phyloP scores from a whole-genome alignment of 1,140 invertebrate species.

The Diplogasteroides magnus region DNA sequence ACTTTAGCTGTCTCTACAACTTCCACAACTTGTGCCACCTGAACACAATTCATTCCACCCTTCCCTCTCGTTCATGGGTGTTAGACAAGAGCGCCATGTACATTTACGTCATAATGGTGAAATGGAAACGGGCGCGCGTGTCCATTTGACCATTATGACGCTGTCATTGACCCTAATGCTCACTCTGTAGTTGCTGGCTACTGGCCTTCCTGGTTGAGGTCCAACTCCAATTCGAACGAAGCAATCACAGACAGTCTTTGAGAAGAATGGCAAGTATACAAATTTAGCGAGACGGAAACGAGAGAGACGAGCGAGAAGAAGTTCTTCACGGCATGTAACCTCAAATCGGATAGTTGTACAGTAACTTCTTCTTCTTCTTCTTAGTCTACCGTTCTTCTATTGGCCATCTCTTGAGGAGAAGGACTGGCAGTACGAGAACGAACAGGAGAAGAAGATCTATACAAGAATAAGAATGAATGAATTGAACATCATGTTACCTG shows the following conservation, averaged over 20 bases:
- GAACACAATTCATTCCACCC: not conserved
- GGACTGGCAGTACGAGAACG: not conserved
- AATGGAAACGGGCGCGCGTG: not conserved
- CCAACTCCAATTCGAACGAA: slow-evolving; percentile 95
- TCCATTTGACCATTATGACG: not conserved
- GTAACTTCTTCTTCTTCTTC: not conserved
- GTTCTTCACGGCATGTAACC: slow-evolving; percentile 36
- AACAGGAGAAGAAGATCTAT: not conserved
- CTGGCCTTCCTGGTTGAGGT: slow-evolving; percentile 74
- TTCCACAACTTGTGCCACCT: slow-evolving; percentile 69
- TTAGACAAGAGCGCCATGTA: no score
- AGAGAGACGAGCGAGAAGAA: slow-evolving; percentile 38
- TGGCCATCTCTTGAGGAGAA: not conserved
- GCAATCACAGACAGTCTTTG: slow-evolving; percentile 78
- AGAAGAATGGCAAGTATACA: slow-evolving; percentile 91
- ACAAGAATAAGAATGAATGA: slow-evolving; percentile 4
- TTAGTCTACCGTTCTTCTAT: not conserved
- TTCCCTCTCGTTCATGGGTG: not conserved
- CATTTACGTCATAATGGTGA: no score
- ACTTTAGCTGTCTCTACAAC: slow-evolving; percentile 91
- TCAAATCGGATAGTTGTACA: slow-evolving; percentile 28
- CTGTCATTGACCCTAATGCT: no score
- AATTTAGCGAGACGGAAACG: slow-evolving; percentile 34
- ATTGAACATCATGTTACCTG: slow-evolving; percentile 34
- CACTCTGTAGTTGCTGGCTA: slow-evolving; percentile 58